These are phyloP conservation scores for Aurelia sp. DNA, from an alignment of 30 jellyfish, hydroid and myxozoan species.

Conservation along the genomic window DNA sequence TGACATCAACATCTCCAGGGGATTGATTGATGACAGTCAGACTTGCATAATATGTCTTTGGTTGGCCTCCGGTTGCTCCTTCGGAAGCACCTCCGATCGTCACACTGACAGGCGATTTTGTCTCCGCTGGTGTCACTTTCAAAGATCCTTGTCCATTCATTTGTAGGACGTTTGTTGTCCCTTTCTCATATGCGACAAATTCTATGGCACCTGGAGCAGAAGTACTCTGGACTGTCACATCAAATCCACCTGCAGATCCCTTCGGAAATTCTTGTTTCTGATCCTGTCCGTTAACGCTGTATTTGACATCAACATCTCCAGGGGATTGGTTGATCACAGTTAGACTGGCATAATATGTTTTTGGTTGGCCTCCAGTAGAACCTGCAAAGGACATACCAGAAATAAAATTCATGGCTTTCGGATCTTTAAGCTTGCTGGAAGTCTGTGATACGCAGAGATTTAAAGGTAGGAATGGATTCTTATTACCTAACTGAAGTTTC, in stretches of 20 bases:
- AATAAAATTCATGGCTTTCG: too few relatives aligned
- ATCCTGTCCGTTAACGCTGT: slow-evolving; percentile 15
- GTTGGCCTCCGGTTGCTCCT: slow-evolving; percentile 20
- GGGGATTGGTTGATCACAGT: slow-evolving; percentile 47
- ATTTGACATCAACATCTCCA: slow-evolving; percentile 48
- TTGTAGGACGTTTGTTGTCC: slow-evolving; percentile 31
- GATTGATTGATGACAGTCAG: slow-evolving; percentile 42
- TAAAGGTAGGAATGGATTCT: too few relatives aligned
- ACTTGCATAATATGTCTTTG: slow-evolving; percentile 39
- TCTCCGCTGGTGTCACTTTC: slow-evolving; percentile 39
- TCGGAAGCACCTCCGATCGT: not conserved
- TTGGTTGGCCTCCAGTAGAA: slow-evolving; percentile 10
- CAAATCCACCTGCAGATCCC: slow-evolving; percentile 28
- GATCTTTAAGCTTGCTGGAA: too few relatives aligned
- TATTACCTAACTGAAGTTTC: too few relatives aligned
- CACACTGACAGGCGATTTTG: slow-evolving; percentile 28
- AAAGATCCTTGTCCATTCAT: slow-evolving; percentile 48
- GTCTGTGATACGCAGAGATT: too few relatives aligned
- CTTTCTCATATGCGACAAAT: slow-evolving; percentile 67
- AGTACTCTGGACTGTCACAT: slow-evolving; percentile 28
- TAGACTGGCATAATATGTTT: slow-evolving; percentile 52
- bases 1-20: slow-evolving; percentile 18
- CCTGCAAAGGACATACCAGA: not conserved
- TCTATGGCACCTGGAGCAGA: slow-evolving; percentile 55
- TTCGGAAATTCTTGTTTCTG: slow-evolving; percentile 33